Conservation (phyloP, 2,797 vertebrate species). For the Euphonia xanthogaster region DNA sequence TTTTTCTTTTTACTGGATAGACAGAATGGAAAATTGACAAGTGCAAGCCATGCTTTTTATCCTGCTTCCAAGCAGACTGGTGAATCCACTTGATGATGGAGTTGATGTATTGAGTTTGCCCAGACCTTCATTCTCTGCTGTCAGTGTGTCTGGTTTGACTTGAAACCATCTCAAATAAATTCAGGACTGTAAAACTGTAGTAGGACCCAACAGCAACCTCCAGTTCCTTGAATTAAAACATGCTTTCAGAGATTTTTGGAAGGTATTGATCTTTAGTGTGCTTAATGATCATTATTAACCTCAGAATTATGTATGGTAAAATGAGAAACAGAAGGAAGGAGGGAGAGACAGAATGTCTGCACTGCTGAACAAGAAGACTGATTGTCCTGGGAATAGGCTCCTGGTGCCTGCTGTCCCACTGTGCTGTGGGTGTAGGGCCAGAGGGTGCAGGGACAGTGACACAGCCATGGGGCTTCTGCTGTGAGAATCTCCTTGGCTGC, state of each 20-base stretch:
- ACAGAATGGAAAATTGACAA: neutral
- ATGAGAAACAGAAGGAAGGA: neutral
- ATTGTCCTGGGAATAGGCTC: neutral
- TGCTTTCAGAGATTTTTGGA: neutral
- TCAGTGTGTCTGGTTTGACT: neutral
- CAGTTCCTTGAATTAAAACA: neutral
- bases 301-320: neutral
- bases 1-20: neutral
- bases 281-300: neutral
- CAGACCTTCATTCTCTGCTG: neutral
- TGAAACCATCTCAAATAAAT: neutral
- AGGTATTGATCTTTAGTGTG: neutral
- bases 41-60: neutral
- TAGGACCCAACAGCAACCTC: neutral
- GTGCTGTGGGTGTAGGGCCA: neutral
- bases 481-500: neutral
- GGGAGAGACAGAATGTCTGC: neutral
- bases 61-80: neutral
- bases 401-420: rapidly evolving
- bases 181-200: neutral
- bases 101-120: neutral
- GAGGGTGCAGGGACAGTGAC: neutral
- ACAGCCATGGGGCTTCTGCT: neutral
- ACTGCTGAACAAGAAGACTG: neutral
- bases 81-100: neutral